phyloP scores from a whole-genome alignment of 2,113 vertebrate genomes.

The Barbus barbus region DNA sequence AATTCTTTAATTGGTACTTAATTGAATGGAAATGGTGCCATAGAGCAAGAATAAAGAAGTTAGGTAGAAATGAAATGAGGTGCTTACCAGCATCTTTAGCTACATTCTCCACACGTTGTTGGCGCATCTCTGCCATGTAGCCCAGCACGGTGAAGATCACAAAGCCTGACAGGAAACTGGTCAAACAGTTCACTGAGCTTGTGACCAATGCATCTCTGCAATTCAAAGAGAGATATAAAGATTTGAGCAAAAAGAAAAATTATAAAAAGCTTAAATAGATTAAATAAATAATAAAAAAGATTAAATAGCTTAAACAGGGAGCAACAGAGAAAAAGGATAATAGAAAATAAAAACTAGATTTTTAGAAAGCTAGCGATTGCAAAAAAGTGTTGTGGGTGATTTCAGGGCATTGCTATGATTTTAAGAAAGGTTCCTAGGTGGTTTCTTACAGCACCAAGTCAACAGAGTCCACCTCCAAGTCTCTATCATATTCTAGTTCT shows the following conservation, averaged over 20 bases:
- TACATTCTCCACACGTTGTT: constrained; percentile 84
- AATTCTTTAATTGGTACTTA: neutral
- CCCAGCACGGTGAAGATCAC: constrained; percentile 97
- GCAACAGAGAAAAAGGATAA: neutral
- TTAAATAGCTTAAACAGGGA: neutral
- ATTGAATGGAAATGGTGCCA: constrained; percentile 71
- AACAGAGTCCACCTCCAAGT: neutral
- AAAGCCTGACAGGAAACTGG: constrained; percentile 95
- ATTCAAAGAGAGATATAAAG: constrained; percentile 51
- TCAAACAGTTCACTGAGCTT: constrained; percentile 91
- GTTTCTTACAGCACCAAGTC: neutral
- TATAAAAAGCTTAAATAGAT: too few relatives aligned
- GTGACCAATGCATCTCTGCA: constrained; percentile 92
- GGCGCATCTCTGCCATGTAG: constrained; percentile 98
- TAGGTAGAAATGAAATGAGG: too few relatives aligned
- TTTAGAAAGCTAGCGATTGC: neutral
- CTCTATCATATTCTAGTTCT: neutral
- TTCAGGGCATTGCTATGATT: neutral
- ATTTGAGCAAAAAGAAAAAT: neutral
- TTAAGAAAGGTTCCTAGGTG: neutral
- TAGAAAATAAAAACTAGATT: neutral
- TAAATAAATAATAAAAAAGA: too few relatives aligned
- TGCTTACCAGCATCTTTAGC: constrained; percentile 90
- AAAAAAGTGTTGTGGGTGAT: too few relatives aligned
- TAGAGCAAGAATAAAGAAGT: neutral